phyloP scores from a whole-genome alignment of 2,113 vertebrate genomes.

The Felis catus region DNA sequence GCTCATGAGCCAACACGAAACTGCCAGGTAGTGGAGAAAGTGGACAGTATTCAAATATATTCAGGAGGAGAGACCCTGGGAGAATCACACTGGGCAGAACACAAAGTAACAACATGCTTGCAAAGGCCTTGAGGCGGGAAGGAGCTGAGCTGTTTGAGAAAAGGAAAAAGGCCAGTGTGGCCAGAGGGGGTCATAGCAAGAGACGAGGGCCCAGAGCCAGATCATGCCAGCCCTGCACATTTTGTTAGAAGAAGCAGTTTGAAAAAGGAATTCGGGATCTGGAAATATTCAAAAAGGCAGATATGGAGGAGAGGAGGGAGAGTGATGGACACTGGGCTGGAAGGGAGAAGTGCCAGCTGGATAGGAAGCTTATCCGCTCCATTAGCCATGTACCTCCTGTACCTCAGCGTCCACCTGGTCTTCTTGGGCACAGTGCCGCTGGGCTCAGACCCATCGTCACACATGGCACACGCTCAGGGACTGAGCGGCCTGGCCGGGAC shows the following conservation, averaged over 20 bases:
- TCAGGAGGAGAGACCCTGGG: background rate
- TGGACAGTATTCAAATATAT: background rate
- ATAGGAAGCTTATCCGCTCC: background rate
- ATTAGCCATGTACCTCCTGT: rapidly evolving
- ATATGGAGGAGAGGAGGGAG: background rate
- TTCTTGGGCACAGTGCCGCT: background rate
- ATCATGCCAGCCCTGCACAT: background rate
- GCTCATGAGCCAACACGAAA: background rate
- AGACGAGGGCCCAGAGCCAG: background rate
- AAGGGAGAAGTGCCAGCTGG: background rate
- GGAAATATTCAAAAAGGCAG: background rate
- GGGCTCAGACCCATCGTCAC: background rate
- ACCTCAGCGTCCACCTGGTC: background rate
- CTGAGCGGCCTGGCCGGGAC: background rate
- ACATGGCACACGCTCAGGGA: rapidly evolving
- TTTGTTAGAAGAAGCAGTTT: background rate
- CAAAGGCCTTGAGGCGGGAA: background rate
- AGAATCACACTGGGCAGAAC: background rate
- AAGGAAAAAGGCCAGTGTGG: background rate
- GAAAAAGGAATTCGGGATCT: background rate
- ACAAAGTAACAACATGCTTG: background rate
- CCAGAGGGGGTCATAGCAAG: background rate
- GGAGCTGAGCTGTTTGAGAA: background rate
- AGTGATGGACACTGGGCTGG: background rate
- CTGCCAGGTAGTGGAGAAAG: background rate